These are phyloP conservation scores for Egretta garzetta DNA, from an alignment of 2,113 vertebrate genomes.

Conservation along the genomic window DNA sequence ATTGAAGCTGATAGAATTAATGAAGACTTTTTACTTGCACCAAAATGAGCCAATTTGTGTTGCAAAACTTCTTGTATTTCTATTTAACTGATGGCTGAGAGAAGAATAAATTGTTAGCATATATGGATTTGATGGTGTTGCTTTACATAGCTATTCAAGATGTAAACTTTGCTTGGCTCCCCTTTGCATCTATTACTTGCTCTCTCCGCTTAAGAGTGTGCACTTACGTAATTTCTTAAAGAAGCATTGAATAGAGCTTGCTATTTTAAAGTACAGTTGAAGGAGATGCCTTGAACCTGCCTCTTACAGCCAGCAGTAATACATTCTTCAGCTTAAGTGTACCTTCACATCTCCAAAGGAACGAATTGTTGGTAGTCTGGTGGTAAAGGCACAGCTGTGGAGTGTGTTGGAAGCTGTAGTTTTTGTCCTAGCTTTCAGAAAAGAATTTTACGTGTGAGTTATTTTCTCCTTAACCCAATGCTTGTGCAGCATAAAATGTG, in stretches of 20 bases:
- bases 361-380: neutral
- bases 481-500: neutral
- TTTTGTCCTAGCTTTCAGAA: neutral
- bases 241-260: neutral
- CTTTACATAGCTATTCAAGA: neutral
- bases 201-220: neutral
- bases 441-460: neutral
- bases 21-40: slow-evolving; percentile 52
- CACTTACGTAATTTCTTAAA: neutral
- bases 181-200: neutral
- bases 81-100: slow-evolving; percentile 28
- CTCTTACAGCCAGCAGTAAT: neutral
- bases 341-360: neutral
- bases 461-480: neutral
- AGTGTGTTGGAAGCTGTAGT: neutral
- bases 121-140: neutral
- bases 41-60: slow-evolving; percentile 19
- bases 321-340: rapidly evolving
- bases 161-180: neutral
- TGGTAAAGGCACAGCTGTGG: neutral
- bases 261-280: neutral
- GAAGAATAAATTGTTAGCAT: neutral
- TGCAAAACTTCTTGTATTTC: neutral
- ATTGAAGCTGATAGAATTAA: slow-evolving; percentile 54
- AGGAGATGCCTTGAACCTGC: neutral